phyloP scores from a whole-genome alignment of 1,140 invertebrate species.

The Ylistrum balloti region DNA sequence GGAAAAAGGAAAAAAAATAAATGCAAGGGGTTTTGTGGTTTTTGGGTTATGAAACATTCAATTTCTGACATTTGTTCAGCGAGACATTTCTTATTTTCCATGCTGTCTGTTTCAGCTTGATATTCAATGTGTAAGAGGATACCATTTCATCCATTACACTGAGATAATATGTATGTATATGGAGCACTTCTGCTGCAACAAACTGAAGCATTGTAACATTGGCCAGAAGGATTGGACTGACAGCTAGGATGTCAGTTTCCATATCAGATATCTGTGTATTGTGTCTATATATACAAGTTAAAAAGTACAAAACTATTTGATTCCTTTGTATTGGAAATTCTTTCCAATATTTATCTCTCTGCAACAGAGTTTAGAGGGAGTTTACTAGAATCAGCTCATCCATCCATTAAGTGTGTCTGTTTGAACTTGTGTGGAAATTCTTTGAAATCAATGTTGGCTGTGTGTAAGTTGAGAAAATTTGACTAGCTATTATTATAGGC shows the following conservation, averaged over 20 bases:
- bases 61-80: background rate
- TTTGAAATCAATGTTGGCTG: no score
- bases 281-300: no score
- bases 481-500: no score
- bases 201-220: background rate
- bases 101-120: background rate
- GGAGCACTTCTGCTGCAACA: background rate
- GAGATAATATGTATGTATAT: background rate
- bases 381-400: no score
- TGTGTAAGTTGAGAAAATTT: no score
- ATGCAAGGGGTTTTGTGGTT: background rate
- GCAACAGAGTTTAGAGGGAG: no score
- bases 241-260: background rate
- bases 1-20: background rate
- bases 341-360: background rate
- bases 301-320: background rate
- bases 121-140: background rate
- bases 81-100: constrained; percentile 22
- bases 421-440: no score
- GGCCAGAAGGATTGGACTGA: background rate
- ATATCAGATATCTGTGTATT: no score
- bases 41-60: background rate
- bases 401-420: no score
- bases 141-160: background rate
- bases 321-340: background rate